phyloP scores from a whole-genome alignment of 1,140 invertebrate species.

The Drosophila persimilis region DNA sequence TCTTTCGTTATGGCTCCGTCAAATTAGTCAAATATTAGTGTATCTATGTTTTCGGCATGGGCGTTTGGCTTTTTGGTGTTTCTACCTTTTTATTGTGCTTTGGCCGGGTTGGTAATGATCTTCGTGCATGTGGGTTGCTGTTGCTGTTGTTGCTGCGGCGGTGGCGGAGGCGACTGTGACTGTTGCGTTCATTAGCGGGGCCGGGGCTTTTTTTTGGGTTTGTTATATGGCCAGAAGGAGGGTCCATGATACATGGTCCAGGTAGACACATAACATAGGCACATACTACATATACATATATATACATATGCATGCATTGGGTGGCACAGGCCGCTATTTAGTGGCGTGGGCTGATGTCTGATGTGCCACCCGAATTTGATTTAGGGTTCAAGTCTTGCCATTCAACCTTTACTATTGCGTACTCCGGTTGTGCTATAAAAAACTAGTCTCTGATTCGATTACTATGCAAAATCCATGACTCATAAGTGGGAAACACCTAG shows the following conservation, averaged over 20 bases:
- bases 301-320: conserved; percentile 55
- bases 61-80: conserved; percentile 23
- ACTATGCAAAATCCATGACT: conserved; percentile 63
- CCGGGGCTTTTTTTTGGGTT: conserved; percentile 66
- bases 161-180: conserved; percentile 60
- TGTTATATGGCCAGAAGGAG: conserved; percentile 57
- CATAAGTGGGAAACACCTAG: conserved; percentile 66
- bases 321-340: conserved; percentile 43
- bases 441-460: conserved; percentile 32
- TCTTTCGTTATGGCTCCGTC: too few relatives aligned
- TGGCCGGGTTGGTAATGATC: conserved; percentile 74
- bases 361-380: conserved; percentile 14
- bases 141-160: conserved; percentile 25
- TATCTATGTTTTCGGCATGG: too few relatives aligned
- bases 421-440: conserved; percentile 22
- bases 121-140: conserved; percentile 76
- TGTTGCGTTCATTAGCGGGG: conserved; percentile 80
- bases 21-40: too few relatives aligned
- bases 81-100: conserved; percentile 38
- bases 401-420: conserved; percentile 21
- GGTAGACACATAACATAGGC: conserved; percentile 53
- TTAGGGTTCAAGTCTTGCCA: conserved; percentile 35
- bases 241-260: conserved; percentile 68
- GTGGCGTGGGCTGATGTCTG: conserved; percentile 44
- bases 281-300: conserved; percentile 28